Evolutionary conservation across 2,888 invertebrate genomes (phyloP).

Genomic region (Tachina fera): DNA sequence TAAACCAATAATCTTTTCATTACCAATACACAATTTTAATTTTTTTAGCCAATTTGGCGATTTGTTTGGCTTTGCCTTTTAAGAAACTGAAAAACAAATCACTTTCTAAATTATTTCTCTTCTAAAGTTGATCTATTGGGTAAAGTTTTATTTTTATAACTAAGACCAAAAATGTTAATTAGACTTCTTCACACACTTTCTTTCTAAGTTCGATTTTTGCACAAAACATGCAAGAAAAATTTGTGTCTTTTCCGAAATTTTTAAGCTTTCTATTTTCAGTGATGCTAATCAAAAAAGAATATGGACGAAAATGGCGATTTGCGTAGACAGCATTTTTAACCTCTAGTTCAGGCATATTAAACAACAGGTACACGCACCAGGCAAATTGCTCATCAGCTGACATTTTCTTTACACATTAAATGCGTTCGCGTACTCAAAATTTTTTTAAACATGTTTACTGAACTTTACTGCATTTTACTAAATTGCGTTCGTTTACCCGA

Average conservation of each 20-base stretch:
- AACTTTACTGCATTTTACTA: no score
- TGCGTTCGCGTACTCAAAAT: no score
- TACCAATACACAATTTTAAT: slow-evolving; percentile 38
- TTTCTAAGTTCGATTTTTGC: slow-evolving; percentile 52
- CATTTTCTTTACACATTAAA: no score
- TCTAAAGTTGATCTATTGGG: background rate
- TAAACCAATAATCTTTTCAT: slow-evolving; percentile 1
- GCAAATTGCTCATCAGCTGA: no score
- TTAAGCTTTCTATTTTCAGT: slow-evolving; percentile 50
- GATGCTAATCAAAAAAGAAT: slow-evolving; percentile 2
- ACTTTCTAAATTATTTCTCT: background rate
- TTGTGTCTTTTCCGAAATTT: slow-evolving; percentile 15
- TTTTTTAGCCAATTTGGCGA: slow-evolving; percentile 62
- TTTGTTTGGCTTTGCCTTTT: slow-evolving; percentile 43
- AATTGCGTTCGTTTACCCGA: no score
- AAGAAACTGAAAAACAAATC: slow-evolving; percentile 1
- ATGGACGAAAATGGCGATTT: background rate
- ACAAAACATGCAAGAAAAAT: slow-evolving; percentile 29
- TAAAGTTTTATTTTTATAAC: slow-evolving; percentile 1
- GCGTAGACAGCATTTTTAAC: no score
- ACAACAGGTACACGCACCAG: no score
- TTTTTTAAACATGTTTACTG: no score
- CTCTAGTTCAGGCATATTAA: no score
- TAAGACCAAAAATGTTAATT: slow-evolving; percentile 15
- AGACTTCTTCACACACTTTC: slow-evolving; percentile 46